Evolutionary conservation across 2,888 invertebrate species (phyloP).

Genomic region (Malthinus flaveolus): DNA sequence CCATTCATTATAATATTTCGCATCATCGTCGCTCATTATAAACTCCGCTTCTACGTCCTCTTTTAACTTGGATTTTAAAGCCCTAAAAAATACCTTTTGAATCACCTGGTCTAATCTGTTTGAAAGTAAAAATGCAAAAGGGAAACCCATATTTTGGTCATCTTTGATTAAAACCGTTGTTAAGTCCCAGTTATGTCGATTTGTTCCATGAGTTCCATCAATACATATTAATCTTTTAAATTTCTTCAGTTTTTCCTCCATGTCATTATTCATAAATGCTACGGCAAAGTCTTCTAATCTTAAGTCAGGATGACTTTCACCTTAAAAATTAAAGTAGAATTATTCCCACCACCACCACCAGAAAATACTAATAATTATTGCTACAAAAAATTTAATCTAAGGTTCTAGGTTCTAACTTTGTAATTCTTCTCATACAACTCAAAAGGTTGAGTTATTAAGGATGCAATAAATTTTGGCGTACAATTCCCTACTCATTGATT

Average conservation of each 20-base stretch:
- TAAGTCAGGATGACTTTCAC: slow-evolving; percentile 22
- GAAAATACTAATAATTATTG: slow-evolving; percentile 1
- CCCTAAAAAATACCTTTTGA: slow-evolving; percentile 22
- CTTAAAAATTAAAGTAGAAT: slow-evolving; percentile 10
- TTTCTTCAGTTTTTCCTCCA: not conserved
- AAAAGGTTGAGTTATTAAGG: too few species aligned
- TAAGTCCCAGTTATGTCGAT: not conserved
- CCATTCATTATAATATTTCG: slow-evolving; percentile 32
- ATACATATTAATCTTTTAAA: slow-evolving; percentile 13
- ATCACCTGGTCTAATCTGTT: slow-evolving; percentile 12
- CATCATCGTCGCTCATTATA: slow-evolving; percentile 31
- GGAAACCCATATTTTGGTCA: slow-evolving; percentile 13
- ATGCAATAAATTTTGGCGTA: too few species aligned
- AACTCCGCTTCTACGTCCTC: not conserved
- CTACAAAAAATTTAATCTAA: not conserved
- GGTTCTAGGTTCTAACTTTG: not conserved
- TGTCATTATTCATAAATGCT: slow-evolving; percentile 1
- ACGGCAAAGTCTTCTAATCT: slow-evolving; percentile 1
- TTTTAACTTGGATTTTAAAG: slow-evolving; percentile 21
- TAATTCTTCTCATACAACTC: not conserved
- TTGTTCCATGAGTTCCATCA: slow-evolving; percentile 15
- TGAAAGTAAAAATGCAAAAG: slow-evolving; percentile 11
- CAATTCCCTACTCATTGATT: too few species aligned
- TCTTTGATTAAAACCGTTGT: not conserved
- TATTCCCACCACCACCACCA: not conserved